phyloP scores from a whole-genome alignment of 2,888 invertebrate species.

The Lysandra coridon region DNA sequence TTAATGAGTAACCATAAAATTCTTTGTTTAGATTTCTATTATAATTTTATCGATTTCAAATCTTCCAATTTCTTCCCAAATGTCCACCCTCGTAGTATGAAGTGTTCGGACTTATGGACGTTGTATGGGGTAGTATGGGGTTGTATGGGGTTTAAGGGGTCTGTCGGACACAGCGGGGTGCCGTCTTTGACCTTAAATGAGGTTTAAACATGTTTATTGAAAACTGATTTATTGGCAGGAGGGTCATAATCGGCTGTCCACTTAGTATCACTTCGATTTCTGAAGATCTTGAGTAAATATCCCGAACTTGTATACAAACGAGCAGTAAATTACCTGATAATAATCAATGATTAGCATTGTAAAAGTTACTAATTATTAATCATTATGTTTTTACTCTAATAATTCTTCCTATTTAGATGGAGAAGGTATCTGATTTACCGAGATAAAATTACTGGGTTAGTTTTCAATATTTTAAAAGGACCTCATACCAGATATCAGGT shows the following conservation, averaged over 20 bases:
- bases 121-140: neutral
- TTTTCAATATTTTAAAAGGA: no score
- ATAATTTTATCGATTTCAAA: neutral
- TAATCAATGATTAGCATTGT: no score
- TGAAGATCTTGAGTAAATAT: neutral
- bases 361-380: no score
- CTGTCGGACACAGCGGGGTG: conserved; percentile 9
- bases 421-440: no score
- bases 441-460: no score
- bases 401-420: no score
- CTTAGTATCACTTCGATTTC: neutral
- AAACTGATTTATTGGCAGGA: conserved; percentile 11
- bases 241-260: conserved; percentile 10
- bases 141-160: neutral
- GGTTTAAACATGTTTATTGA: conserved; percentile 21
- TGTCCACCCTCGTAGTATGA: conserved; percentile 4
- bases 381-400: no score
- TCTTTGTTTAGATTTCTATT: no score
- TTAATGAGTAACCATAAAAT: no score
- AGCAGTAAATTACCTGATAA: neutral
- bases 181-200: neutral
- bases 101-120: neutral
- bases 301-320: neutral
- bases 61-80: neutral
- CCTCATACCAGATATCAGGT: no score